Conservation (phyloP, 2,888 invertebrate genomes). For the Conistra vaccinii region DNA sequence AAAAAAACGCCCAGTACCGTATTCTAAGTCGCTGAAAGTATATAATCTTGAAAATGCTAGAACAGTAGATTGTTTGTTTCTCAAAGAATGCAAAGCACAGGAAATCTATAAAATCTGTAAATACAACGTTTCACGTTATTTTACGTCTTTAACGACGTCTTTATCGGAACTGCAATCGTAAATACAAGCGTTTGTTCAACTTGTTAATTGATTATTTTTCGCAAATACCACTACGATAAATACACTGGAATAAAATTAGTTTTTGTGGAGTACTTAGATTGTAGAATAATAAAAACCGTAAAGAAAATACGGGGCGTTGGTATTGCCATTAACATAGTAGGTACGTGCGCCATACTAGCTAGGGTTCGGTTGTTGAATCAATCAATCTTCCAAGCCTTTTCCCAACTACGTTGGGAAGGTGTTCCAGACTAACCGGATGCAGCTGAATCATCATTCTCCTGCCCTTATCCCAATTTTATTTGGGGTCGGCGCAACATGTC, state of each 20-base stretch:
- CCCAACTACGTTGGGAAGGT: too few relatives aligned
- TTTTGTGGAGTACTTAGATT: background rate
- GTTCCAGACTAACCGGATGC: too few relatives aligned
- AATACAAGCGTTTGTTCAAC: constrained; percentile 19
- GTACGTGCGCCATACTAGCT: too few relatives aligned
- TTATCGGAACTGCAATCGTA: constrained; percentile 35
- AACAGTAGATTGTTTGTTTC: background rate
- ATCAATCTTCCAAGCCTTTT: too few relatives aligned
- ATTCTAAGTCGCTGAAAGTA: background rate
- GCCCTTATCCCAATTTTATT: too few relatives aligned
- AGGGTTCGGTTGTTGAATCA: background rate
- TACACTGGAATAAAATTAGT: background rate
- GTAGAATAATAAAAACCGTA: background rate
- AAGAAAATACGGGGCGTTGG: background rate
- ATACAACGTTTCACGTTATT: constrained; percentile 21
- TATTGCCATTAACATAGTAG: too few relatives aligned
- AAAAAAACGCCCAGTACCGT: too few relatives aligned
- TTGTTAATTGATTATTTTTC: constrained; percentile 34
- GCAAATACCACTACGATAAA: background rate
- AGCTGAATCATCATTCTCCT: too few relatives aligned
- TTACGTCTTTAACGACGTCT: constrained; percentile 11
- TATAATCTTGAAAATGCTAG: background rate
- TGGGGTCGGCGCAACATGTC: too few relatives aligned
- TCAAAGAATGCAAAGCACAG: constrained; percentile 17
- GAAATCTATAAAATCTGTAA: constrained; percentile 30